Evolutionary conservation across 2,113 vertebrate genomes (phyloP).

Genomic region (Eidolon helvum): DNA sequence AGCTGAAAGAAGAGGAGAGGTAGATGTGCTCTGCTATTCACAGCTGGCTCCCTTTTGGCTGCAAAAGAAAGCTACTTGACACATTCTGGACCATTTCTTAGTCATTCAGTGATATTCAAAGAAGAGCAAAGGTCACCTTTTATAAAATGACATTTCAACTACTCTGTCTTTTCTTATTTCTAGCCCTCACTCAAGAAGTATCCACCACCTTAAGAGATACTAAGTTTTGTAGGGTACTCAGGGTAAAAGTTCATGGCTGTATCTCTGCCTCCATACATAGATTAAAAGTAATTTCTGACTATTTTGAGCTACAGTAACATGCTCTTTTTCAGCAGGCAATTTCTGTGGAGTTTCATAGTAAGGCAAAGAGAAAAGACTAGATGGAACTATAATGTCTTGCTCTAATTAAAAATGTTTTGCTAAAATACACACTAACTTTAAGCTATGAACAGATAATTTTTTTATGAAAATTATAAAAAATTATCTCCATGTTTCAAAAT

Average conservation of each 20-base stretch:
- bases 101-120: constrained; percentile 22
- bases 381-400: neutral
- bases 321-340: neutral
- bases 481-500: neutral
- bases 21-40: neutral
- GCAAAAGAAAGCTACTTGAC: neutral
- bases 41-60: neutral
- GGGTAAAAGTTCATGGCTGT: neutral
- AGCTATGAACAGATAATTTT: neutral
- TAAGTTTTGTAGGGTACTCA: neutral
- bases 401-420: neutral
- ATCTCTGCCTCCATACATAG: neutral
- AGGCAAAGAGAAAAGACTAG: neutral
- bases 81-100: neutral
- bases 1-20: constrained; percentile 2
- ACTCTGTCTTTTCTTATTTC: constrained; percentile 23
- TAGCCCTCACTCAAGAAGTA: neutral
- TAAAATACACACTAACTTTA: neutral
- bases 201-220: neutral
- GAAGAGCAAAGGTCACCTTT: constrained; percentile 44
- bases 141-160: constrained; percentile 22
- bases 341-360: neutral
- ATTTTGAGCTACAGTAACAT: neutral
- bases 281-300: neutral
- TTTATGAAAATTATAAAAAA: neutral